These are phyloP conservation scores for Hirtodrosophila duncani DNA, from an alignment of 2,888 invertebrate genomes.

Conservation along the genomic window DNA sequence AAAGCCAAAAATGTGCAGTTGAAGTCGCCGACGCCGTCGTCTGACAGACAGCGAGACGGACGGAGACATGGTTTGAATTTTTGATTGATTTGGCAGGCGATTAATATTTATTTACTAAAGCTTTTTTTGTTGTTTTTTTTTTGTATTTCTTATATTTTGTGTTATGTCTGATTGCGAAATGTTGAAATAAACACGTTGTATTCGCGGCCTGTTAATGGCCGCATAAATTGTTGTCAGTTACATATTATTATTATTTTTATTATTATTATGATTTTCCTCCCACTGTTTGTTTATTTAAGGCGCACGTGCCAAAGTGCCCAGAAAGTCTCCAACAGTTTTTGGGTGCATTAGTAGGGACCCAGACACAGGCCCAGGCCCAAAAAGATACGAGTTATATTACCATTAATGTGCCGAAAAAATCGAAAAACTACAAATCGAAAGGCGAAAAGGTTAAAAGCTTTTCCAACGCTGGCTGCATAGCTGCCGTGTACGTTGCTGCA, in stretches of 20 bases:
- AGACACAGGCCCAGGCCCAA: background rate
- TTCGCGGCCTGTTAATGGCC: conserved; percentile 62
- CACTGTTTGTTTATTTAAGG: conserved; percentile 53
- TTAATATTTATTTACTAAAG: conserved; percentile 64
- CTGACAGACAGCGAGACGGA: conserved; percentile 11
- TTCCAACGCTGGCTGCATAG: conserved; percentile 8
- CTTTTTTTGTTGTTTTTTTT: conserved; percentile 27
- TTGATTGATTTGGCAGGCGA: conserved; percentile 62
- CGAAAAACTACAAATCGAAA: conserved; percentile 50
- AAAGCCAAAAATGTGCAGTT: too few species aligned
- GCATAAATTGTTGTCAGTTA: conserved; percentile 66
- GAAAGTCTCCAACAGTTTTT: conserved; percentile 19
- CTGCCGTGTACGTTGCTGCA: conserved; percentile 26
- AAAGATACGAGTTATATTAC: conserved; percentile 27
- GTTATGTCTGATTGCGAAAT: conserved; percentile 43
- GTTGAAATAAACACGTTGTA: conserved; percentile 68
- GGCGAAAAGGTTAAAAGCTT: conserved; percentile 61
- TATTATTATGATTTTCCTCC: conserved; percentile 3
- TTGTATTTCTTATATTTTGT: conserved; percentile 9
- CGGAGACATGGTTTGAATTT: conserved; percentile 57
- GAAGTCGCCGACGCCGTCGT: too few species aligned
- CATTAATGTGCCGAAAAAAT: conserved; percentile 54
- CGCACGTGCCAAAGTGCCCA: conserved; percentile 53
- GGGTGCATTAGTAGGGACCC: conserved; percentile 24
- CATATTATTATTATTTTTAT: conserved; percentile 53